Percentiles rank a stretch among this genome's conserved stretches.
Conservation (phyloP, 2,888 invertebrate species). For the Autographa gamma region DNA sequence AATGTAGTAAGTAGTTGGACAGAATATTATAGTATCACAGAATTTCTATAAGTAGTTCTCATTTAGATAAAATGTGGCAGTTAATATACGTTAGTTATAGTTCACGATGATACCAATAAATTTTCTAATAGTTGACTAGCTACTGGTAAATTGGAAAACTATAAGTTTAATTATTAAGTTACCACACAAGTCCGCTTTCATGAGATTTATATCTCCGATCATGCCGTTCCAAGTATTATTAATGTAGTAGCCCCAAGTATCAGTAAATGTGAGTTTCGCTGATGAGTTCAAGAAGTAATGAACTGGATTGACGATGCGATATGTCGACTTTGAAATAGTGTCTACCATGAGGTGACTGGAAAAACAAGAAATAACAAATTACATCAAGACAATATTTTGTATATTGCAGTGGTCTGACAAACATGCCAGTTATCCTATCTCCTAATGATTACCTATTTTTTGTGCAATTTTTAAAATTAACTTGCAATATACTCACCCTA, state of each 20-base stretch:
- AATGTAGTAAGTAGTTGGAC: no score
- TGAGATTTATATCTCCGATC: conserved; percentile 69
- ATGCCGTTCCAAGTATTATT: conserved; percentile 78
- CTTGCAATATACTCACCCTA: conserved; percentile 58
- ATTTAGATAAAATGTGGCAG: no score
- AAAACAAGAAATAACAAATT: conserved; percentile 23
- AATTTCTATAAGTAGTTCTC: no score
- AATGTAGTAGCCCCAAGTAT: conserved; percentile 74
- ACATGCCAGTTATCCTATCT: no score
- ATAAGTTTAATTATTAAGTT: conserved; percentile 7
- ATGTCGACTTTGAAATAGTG: conserved; percentile 63
- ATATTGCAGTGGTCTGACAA: no score
- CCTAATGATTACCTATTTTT: no score
- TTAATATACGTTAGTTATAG: no score
- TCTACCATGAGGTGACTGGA: conserved; percentile 67
- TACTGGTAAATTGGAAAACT: background rate
- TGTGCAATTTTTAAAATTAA: no score
- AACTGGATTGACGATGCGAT: conserved; percentile 63
- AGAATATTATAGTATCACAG: no score
- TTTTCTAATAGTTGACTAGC: background rate
- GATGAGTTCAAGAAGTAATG: conserved; percentile 76
- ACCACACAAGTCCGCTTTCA: conserved; percentile 77
- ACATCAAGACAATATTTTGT: background rate
- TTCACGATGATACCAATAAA: no score
- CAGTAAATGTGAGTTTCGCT: conserved; percentile 58